phyloP scores from a whole-genome alignment of 2,888 invertebrate genomes.

The Griposia aprilina region DNA sequence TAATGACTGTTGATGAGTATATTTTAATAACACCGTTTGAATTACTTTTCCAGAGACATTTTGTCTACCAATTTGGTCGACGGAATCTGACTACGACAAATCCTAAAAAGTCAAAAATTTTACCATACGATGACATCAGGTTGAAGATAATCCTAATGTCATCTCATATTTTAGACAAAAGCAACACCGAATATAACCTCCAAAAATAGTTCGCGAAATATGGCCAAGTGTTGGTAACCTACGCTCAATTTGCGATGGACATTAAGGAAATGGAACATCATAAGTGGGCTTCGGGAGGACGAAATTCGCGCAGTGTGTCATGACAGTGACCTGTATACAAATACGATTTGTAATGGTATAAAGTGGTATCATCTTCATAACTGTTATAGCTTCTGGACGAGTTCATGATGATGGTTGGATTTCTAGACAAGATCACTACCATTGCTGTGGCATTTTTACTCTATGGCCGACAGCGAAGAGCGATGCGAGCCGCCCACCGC shows the following conservation, averaged over 20 bases:
- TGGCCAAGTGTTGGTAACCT: constrained; percentile 59
- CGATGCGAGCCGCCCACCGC: background rate
- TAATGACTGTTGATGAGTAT: background rate
- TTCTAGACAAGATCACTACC: background rate
- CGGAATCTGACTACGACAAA: background rate
- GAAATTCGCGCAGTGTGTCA: constrained; percentile 66
- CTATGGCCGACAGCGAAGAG: background rate
- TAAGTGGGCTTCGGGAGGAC: constrained; percentile 63
- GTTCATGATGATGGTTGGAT: constrained; percentile 2
- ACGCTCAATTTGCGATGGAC: constrained; percentile 64
- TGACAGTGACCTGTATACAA: constrained; percentile 71
- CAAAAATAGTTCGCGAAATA: constrained; percentile 49
- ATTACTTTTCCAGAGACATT: background rate
- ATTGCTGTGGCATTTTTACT: background rate
- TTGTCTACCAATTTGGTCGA: background rate
- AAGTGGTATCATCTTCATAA: constrained; percentile 10
- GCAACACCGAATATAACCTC: constrained; percentile 8
- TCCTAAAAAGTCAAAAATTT: background rate
- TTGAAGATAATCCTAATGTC: constrained; percentile 11
- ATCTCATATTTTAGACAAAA: constrained; percentile 15
- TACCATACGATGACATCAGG: constrained; percentile 4
- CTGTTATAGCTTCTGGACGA: constrained; percentile 8
- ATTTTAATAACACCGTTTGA: background rate
- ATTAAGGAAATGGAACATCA: constrained; percentile 70
- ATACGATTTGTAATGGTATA: constrained; percentile 41